Evolutionary conservation across 2,888 invertebrate genomes (phyloP).

Genomic region (Nephrotoma guestfalica): DNA sequence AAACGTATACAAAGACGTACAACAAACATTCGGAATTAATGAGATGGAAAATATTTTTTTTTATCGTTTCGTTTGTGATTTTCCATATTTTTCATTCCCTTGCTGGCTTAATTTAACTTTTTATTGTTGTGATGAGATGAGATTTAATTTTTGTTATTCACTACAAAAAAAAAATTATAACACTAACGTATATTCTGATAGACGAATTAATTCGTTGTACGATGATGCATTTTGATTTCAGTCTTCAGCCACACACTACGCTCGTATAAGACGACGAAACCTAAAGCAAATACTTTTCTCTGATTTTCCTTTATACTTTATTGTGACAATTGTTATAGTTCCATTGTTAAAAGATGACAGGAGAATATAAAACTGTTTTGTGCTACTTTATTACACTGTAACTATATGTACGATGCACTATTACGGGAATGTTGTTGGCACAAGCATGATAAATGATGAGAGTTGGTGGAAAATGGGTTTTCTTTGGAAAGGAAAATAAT

Average conservation of each 20-base stretch:
- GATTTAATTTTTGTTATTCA: too few species aligned
- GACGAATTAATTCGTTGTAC: too few species aligned
- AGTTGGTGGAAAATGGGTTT: neutral
- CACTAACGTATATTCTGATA: too few species aligned
- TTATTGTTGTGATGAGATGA: too few species aligned
- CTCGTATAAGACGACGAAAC: neutral
- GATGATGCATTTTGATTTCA: neutral
- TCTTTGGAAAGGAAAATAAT: neutral
- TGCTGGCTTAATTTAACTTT: too few species aligned
- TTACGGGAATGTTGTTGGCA: neutral
- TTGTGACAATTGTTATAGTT: neutral
- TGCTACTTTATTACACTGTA: neutral
- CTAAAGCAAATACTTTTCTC: neutral
- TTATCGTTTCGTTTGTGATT: too few species aligned
- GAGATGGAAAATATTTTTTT: too few species aligned
- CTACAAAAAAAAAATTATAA: too few species aligned
- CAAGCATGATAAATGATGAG: neutral
- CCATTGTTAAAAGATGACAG: neutral
- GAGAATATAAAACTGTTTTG: neutral
- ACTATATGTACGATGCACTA: too few species aligned
- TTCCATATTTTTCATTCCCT: too few species aligned
- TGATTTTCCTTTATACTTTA: neutral
- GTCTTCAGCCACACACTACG: neutral
- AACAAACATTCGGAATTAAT: too few species aligned
- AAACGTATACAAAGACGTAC: too few species aligned